phyloP scores from a whole-genome alignment of 2,888 invertebrate genomes.

The Steinernema hermaphroditum region DNA sequence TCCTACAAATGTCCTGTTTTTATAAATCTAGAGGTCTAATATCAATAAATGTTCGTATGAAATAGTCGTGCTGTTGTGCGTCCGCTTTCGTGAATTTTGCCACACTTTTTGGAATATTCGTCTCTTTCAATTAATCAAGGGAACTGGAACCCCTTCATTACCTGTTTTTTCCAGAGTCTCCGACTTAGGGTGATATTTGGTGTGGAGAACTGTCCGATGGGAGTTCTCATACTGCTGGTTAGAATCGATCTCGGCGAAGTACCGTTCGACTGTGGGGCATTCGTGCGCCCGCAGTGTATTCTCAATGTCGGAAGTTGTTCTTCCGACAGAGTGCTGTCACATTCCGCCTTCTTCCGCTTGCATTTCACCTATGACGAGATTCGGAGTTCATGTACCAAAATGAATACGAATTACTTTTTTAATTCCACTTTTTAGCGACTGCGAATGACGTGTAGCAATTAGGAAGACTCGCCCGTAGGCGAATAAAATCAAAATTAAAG shows the following conservation, averaged over 20 bases:
- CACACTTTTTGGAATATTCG: not conserved
- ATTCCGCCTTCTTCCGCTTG: conserved; percentile 44
- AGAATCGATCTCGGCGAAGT: conserved; percentile 10
- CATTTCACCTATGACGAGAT: conserved; percentile 44
- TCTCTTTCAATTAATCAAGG: no score
- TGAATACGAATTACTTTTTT: conserved; percentile 53
- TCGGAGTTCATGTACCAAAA: not conserved
- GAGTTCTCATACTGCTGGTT: conserved; percentile 8
- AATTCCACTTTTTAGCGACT: conserved; percentile 56
- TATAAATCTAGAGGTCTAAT: no score
- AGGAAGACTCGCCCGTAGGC: conserved; percentile 78
- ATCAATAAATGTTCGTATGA: no score
- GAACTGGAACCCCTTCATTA: no score
- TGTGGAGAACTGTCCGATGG: conserved; percentile 33
- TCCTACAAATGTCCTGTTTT: conserved; percentile 21
- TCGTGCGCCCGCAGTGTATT: conserved; percentile 57
- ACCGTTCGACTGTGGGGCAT: conserved; percentile 33
- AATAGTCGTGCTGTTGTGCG: no score
- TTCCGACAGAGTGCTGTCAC: conserved; percentile 50
- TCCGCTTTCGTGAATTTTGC: not conserved
- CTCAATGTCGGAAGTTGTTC: conserved; percentile 56
- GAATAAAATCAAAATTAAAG: conserved; percentile 94
- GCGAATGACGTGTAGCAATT: conserved; percentile 63
- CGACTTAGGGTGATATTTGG: conserved; percentile 36
- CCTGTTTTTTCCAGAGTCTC: conserved; percentile 51